A percentile compares a stretch with the other conserved stretches of the same genome.
Conservation (phyloP, 2,888 invertebrate genomes). For the Rhaphigaster nebulosa region DNA sequence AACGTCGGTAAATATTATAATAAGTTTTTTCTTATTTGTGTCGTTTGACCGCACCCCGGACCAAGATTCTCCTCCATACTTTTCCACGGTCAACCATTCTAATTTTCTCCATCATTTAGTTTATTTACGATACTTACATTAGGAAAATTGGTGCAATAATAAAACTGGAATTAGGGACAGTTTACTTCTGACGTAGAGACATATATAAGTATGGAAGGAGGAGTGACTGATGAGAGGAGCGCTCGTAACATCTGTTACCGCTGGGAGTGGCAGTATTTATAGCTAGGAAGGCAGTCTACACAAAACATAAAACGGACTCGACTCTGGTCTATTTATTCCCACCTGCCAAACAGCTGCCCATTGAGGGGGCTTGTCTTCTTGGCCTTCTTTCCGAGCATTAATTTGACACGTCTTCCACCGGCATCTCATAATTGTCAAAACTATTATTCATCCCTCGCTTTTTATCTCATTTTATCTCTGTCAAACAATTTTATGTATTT, state of each 20-base stretch:
- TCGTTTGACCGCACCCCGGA: too few species aligned
- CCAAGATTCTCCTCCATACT: too few species aligned
- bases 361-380: background rate
- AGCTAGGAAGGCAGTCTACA: too few species aligned
- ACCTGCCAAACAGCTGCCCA: background rate
- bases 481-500: background rate
- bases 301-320: too few species aligned
- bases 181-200: too few species aligned
- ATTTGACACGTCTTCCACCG: background rate
- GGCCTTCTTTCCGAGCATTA: background rate
- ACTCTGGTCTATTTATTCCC: background rate
- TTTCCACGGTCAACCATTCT: too few species aligned
- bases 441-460: background rate
- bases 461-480: background rate
- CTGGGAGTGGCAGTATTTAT: background rate
- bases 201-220: background rate
- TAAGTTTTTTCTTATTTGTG: too few species aligned
- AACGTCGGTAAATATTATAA: too few species aligned
- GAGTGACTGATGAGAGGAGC: background rate
- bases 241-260: background rate
- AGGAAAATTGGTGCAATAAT: too few species aligned
- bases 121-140: too few species aligned
- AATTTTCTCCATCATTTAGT: too few species aligned
- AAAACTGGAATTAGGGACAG: too few species aligned
- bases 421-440: background rate